Percentiles rank a stretch among this genome's conserved stretches.
Conservation (phyloP, 2,113 vertebrate species). For the Channa argus region DNA sequence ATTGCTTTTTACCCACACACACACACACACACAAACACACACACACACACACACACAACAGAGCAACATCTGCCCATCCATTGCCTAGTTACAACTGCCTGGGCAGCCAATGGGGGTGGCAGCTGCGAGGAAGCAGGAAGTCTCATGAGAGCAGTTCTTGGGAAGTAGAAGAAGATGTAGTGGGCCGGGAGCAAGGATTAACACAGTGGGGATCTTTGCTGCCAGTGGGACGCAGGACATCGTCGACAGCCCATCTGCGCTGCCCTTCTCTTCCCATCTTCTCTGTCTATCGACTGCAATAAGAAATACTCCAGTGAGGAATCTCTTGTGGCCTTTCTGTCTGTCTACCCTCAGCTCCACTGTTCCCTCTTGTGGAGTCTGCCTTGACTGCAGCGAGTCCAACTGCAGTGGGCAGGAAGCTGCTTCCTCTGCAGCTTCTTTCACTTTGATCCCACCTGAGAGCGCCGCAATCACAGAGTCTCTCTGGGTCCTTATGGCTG, state of each 20-base stretch:
- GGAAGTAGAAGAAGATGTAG: conserved; percentile 42
- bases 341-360: conserved; percentile 51
- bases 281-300: conserved; percentile 57
- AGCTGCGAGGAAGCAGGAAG: conserved; percentile 78
- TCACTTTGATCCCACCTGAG: conserved; percentile 48
- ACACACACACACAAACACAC: conserved; percentile 65
- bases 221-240: conserved; percentile 4
- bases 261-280: conserved; percentile 34
- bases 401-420: conserved; percentile 49
- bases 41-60: conserved; percentile 74
- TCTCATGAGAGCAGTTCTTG: conserved; percentile 68
- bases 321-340: conserved; percentile 71
- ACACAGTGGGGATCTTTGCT: conserved; percentile 28
- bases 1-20: conserved; percentile 62
- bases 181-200: conserved; percentile 46
- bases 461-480: conserved; percentile 72
- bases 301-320: conserved; percentile 65
- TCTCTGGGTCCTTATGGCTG: conserved; percentile 73
- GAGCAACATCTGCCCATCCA: conserved; percentile 88
- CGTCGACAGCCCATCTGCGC: conserved; percentile 30
- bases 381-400: conserved; percentile 41
- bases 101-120: conserved; percentile 75
- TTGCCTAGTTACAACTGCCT: conserved; percentile 77
- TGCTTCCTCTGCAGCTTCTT: conserved; percentile 67
- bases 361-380: conserved; percentile 66